These are phyloP conservation scores for Mustela nigripes DNA, from an alignment of 2,113 vertebrate species.

Conservation along the genomic window DNA sequence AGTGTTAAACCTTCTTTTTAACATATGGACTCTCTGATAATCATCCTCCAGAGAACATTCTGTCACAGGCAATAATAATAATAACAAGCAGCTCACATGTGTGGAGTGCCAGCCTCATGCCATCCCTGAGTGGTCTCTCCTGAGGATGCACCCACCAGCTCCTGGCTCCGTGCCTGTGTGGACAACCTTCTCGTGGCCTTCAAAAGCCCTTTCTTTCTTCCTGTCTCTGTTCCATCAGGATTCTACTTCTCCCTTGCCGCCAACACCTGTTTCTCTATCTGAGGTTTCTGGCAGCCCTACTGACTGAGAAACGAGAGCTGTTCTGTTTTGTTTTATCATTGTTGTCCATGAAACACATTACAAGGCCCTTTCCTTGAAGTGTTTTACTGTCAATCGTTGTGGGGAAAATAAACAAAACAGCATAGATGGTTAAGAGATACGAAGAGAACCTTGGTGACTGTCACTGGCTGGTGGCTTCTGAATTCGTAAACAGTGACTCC, in stretches of 20 bases:
- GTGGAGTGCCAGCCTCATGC: background rate
- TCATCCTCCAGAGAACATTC: background rate
- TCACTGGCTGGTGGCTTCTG: background rate
- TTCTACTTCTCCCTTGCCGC: background rate
- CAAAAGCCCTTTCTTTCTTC: background rate
- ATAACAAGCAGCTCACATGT: background rate
- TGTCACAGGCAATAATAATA: background rate
- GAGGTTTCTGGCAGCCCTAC: background rate
- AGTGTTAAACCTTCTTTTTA: conserved; percentile 12
- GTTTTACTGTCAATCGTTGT: background rate
- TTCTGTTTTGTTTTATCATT: background rate
- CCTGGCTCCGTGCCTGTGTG: background rate
- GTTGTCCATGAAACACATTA: background rate
- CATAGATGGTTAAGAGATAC: background rate
- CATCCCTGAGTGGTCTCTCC: background rate
- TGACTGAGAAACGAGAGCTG: background rate
- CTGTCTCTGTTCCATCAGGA: background rate
- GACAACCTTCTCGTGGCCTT: background rate
- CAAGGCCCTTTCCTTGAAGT: conserved; percentile 15
- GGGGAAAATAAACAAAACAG: conserved; percentile 32
- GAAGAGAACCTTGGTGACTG: background rate
- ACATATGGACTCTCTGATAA: background rate
- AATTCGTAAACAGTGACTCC: background rate
- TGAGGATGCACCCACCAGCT: background rate
- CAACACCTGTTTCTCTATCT: background rate